A percentile compares a stretch with the other conserved stretches of the same genome.
Evolutionary conservation across 2,888 invertebrate genomes (phyloP).

Genomic region (Julus scanicus): DNA sequence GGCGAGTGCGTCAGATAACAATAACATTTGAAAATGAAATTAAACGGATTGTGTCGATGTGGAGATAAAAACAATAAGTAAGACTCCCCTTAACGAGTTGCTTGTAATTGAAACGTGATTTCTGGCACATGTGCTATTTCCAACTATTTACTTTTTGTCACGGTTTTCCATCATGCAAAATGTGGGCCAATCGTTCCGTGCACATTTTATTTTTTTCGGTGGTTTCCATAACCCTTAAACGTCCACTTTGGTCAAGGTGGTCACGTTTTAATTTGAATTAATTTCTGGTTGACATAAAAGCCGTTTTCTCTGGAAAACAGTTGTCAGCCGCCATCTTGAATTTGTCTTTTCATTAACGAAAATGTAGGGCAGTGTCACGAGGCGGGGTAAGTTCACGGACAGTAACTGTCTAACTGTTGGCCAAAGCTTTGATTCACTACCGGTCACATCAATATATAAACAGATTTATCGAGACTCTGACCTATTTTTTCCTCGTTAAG

Average conservation of each 20-base stretch:
- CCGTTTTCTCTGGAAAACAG: not conserved
- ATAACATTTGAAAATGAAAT: not conserved
- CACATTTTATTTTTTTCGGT: too few species aligned
- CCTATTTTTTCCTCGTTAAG: not conserved
- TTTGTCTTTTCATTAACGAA: not conserved
- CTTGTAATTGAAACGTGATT: not conserved
- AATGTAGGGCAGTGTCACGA: conserved; percentile 22
- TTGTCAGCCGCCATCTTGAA: not conserved
- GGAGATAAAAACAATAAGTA: conserved; percentile 14
- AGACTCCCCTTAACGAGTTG: not conserved
- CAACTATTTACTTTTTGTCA: not conserved
- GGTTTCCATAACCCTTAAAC: not conserved
- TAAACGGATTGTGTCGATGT: not conserved
- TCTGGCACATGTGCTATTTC: conserved; percentile 22
- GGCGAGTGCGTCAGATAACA: not conserved
- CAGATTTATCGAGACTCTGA: not conserved
- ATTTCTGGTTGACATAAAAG: not conserved
- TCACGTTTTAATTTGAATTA: not conserved
- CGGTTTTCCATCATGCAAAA: not conserved
- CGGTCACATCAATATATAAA: conserved; percentile 5
- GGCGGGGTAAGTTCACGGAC: conserved; percentile 17
- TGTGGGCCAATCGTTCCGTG: too few species aligned
- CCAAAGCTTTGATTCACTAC: not conserved
- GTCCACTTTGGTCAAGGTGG: conserved; percentile 49
- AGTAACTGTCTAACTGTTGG: conserved; percentile 2